A percentile compares a stretch with the other conserved stretches of the same genome.
phyloP scores from a whole-genome alignment of 2,888 invertebrate genomes.

The Drosophila kambysellisi region DNA sequence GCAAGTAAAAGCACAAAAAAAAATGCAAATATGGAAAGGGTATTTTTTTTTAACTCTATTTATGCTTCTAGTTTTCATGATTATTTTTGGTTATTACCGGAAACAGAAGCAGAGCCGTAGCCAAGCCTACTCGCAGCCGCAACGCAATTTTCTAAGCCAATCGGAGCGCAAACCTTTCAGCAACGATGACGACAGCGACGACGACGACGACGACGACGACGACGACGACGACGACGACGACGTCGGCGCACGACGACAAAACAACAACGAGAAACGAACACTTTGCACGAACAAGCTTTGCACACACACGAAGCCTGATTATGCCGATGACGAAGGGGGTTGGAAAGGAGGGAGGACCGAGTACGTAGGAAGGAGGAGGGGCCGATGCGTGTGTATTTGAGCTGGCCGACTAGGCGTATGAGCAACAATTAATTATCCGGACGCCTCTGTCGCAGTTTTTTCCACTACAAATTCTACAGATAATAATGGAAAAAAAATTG shows the following conservation, averaged over 20 bases:
- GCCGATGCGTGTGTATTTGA: conserved; percentile 25
- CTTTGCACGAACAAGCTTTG: conserved; percentile 39
- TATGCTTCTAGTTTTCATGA: conserved; percentile 32
- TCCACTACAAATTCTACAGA: conserved; percentile 58
- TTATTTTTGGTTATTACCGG: conserved; percentile 40
- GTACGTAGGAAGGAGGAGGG: neutral
- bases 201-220: conserved; percentile 42
- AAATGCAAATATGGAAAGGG: conserved; percentile 6
- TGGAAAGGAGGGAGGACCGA: neutral
- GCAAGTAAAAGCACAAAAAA: conserved; percentile 1
- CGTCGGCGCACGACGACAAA: conserved; percentile 75
- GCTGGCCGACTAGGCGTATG: conserved; percentile 68
- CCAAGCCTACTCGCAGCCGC: conserved; percentile 82
- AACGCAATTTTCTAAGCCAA: conserved; percentile 84
- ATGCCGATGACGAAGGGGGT: conserved; percentile 43
- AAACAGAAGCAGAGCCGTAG: conserved; percentile 53
- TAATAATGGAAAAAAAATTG: conserved; percentile 46
- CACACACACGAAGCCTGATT: conserved; percentile 70
- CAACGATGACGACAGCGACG: conserved; percentile 53
- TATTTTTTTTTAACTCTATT: conserved; percentile 20
- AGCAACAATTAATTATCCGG: conserved; percentile 78
- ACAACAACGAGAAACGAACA: conserved; percentile 66
- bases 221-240: conserved; percentile 53
- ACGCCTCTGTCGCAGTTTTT: conserved; percentile 49
- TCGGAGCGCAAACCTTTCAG: conserved; percentile 75